phyloP scores from a whole-genome alignment of 2,888 invertebrate species.

The Tipula helvola region DNA sequence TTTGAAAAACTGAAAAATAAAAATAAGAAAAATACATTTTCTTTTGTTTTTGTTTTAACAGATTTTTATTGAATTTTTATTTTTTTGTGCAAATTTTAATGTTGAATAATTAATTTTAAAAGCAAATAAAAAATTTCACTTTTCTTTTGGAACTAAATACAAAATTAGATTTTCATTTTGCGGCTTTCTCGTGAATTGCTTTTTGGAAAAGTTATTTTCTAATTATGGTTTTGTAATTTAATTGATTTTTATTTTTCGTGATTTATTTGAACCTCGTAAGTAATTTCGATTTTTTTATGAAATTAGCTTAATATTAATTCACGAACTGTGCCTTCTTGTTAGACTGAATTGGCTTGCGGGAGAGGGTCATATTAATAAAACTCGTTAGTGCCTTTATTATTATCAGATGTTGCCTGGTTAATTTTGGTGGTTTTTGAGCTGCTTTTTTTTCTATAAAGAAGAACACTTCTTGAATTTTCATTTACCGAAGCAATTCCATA shows the following conservation, averaged over 20 bases:
- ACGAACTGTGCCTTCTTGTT: too few relatives aligned
- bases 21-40: not conserved
- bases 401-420: too few relatives aligned
- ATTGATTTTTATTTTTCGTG: not conserved
- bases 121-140: not conserved
- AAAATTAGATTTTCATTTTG: not conserved
- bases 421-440: too few relatives aligned
- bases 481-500: too few relatives aligned
- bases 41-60: not conserved
- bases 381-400: too few relatives aligned
- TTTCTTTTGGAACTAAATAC: not conserved
- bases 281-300: too few relatives aligned
- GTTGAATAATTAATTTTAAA: not conserved
- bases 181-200: not conserved
- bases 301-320: too few relatives aligned
- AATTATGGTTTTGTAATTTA: not conserved
- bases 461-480: too few relatives aligned
- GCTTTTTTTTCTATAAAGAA: too few relatives aligned
- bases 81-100: not conserved
- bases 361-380: too few relatives aligned
- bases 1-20: not conserved
- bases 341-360: too few relatives aligned
- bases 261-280: not conserved
- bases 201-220: not conserved
- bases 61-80: not conserved